A percentile compares a stretch with the other conserved stretches of the same genome.
These are phyloP conservation scores for Mylabris sibirica DNA, from an alignment of 2,888 invertebrate species.

Conservation along the genomic window DNA sequence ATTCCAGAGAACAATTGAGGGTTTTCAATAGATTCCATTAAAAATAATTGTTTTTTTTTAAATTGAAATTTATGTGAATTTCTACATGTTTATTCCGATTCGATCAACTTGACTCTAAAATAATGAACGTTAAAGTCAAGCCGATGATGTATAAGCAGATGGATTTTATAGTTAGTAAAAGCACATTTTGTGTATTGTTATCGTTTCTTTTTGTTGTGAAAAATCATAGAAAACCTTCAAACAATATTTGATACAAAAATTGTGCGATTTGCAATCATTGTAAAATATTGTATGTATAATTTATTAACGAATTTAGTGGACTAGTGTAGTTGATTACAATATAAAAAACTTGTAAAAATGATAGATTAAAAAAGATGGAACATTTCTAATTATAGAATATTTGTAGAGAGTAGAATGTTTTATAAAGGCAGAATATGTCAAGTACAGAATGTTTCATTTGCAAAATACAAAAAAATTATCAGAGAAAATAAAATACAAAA, in stretches of 20 bases:
- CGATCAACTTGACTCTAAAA: not conserved
- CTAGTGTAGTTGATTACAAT: constrained; percentile 40
- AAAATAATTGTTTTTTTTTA: not conserved
- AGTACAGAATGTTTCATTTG: constrained; percentile 46
- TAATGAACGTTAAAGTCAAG: not conserved
- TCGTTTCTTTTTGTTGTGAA: not conserved
- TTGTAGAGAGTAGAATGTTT: constrained; percentile 52
- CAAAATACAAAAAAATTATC: not conserved
- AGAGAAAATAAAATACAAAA: not conserved
- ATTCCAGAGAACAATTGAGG: constrained; percentile 34
- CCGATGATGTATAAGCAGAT: not conserved
- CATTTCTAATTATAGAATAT: constrained; percentile 35
- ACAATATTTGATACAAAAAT: constrained; percentile 49
- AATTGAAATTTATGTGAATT: not conserved
- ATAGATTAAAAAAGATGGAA: constrained; percentile 44
- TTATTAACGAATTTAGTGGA: constrained; percentile 52
- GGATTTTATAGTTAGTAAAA: not conserved
- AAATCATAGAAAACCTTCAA: not conserved
- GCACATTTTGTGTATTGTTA: not conserved
- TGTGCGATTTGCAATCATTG: constrained; percentile 62
- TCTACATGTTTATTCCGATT: not conserved
- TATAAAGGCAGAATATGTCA: constrained; percentile 55
- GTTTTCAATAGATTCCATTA: constrained; percentile 24
- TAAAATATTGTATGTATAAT: constrained; percentile 59
- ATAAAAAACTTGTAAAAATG: constrained; percentile 41